phyloP scores from a whole-genome alignment of 2,113 vertebrate genomes.

The Hippocampus guttulatus region DNA sequence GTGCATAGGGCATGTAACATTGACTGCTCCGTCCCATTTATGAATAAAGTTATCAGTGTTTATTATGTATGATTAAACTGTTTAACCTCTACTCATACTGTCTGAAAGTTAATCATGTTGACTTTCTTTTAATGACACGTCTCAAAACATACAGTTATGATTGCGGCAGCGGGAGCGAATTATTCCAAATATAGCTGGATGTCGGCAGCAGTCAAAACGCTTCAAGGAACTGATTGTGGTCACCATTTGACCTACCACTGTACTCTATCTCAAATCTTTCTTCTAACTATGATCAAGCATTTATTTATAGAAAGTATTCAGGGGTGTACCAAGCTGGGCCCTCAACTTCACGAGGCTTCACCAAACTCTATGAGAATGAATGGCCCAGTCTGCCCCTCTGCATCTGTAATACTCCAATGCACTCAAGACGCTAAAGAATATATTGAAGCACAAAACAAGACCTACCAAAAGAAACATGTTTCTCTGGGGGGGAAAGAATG shows the following conservation, averaged over 20 bases:
- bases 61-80: neutral
- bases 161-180: too few relatives aligned
- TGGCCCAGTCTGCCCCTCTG: neutral
- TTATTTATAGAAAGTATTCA: neutral
- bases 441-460: neutral
- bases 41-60: too few relatives aligned
- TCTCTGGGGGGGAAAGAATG: neutral
- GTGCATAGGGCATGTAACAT: too few relatives aligned
- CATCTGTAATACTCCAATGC: neutral
- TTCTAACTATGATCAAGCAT: neutral
- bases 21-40: too few relatives aligned
- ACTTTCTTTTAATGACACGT: neutral
- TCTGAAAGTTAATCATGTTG: neutral
- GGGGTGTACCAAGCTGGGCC: neutral
- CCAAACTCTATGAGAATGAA: slow-evolving; percentile 2
- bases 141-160: neutral
- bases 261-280: neutral
- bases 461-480: neutral
- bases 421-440: slow-evolving; percentile 2
- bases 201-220: neutral
- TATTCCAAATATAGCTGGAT: neutral
- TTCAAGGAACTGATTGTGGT: neutral
- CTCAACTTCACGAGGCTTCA: neutral
- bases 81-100: neutral
- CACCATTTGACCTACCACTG: neutral